Conservation (phyloP, 2,888 invertebrate species). For the Chrysomela aeneicollis region DNA sequence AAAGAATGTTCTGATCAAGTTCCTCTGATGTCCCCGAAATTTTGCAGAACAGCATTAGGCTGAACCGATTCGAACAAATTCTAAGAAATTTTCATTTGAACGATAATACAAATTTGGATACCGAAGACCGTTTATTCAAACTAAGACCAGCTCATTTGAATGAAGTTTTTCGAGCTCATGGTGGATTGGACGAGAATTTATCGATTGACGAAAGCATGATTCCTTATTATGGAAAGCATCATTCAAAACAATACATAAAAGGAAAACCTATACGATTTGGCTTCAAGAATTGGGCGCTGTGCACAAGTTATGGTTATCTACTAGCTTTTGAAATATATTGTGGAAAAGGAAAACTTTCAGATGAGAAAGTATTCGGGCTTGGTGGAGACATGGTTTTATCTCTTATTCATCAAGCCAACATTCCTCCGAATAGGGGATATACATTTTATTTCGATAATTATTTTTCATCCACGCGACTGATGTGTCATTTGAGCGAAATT, state of each 20-base stretch:
- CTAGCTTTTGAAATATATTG: constrained; percentile 3
- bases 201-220: not conserved
- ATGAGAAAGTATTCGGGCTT: not conserved
- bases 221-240: not conserved
- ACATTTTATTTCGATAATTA: constrained; percentile 6
- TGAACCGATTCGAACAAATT: constrained; percentile 2
- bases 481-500: constrained; percentile 8
- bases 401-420: not conserved
- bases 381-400: too few relatives aligned
- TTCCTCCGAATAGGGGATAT: not conserved
- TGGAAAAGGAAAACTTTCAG: not conserved
- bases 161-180: constrained; percentile 6
- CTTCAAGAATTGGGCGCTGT: not conserved
- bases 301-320: not conserved
- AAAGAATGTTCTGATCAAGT: not conserved
- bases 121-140: not conserved
- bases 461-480: not conserved
- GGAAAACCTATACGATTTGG: constrained; percentile 4
- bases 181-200: not conserved
- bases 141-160: not conserved
- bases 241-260: constrained; percentile 14
- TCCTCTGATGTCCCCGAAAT: not conserved
- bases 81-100: constrained; percentile 6
- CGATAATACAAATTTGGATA: not conserved
- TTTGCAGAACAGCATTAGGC: not conserved